These are phyloP conservation scores for Hucho hucho DNA, from an alignment of 2,113 vertebrate species.

Conservation along the genomic window DNA sequence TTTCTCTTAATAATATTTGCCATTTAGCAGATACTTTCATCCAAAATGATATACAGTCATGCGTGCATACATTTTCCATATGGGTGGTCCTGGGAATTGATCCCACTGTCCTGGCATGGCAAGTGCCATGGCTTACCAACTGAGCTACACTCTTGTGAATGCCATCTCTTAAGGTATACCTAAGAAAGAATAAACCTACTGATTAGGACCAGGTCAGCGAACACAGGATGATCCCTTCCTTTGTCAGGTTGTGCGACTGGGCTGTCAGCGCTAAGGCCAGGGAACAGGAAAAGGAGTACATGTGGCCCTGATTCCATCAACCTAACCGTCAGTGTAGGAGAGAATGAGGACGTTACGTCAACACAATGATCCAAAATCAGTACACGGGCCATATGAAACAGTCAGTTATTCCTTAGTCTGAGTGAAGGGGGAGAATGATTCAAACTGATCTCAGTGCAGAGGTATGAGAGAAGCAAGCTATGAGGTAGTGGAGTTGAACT, in stretches of 20 bases:
- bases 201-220: slow-evolving; percentile 50
- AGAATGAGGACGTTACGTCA: background rate
- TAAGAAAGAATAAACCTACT: slow-evolving; percentile 11
- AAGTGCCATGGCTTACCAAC: too few species aligned
- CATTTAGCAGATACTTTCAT: too few species aligned
- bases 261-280: slow-evolving; percentile 26
- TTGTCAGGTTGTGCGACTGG: background rate
- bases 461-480: background rate
- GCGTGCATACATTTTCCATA: too few species aligned
- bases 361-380: background rate
- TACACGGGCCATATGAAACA: background rate
- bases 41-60: too few species aligned
- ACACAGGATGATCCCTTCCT: slow-evolving; percentile 59
- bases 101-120: too few species aligned
- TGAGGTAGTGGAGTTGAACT: background rate
- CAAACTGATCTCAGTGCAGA: background rate
- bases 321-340: background rate
- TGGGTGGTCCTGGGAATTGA: too few species aligned
- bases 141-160: background rate
- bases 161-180: slow-evolving; percentile 32
- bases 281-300: slow-evolving; percentile 10
- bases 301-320: background rate
- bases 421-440: background rate
- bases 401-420: background rate
- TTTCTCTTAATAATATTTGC: too few species aligned